Evolutionary conservation across 1,140 invertebrate genomes (phyloP), one percentile per base, ranked within the genome.

Genomic region (Drosophila pandora): DNA sequence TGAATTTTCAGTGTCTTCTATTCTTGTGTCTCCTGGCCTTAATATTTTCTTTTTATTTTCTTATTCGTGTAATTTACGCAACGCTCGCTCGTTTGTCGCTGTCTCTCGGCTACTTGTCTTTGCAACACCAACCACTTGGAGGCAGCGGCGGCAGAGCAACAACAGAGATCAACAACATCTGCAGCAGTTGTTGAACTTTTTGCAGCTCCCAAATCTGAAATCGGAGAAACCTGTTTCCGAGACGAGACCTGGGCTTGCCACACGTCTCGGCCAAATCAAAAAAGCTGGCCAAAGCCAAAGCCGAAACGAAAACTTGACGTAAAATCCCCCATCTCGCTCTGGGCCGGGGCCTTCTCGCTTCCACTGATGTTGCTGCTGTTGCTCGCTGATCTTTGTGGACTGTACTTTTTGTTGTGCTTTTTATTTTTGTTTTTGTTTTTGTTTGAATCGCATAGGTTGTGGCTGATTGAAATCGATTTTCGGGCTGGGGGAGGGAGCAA

Each of bases 251-350:
- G 73, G 69, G 69, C 64, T 82, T 85, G 82, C 82, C 82, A 85
- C 82, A 85, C 82, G 78, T 85, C 82, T 85, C 82, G 65, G 65
- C 48, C 82, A 87, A 85, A 85, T 85, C 82, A 85, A 84, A 85
- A 84, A 83, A 79, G 73, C 71, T 76, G 71, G 72, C 61, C 60
- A 61, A 78, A 78, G 54, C 61, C 71, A 65, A 17, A 17, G 17
- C 17, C 17, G 17, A 17, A 70, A 73, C 64, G 45, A 79, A 73
- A 75, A 80, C 78, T 59, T 75, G 71, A 67, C 61, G 61, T 67
- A 60, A 43, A 55, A 23, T 22, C 17, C 21, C 41, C 60, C 37
- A 39, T 47, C 49, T 43, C 30, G 1, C 64, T 68, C 49, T 23
- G 39, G 21, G 30, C 22, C 25, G 28, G 22, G 21, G 13, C 37